Conservation (phyloP, 2,888 invertebrate species). For the Drosophila basisetae region DNA sequence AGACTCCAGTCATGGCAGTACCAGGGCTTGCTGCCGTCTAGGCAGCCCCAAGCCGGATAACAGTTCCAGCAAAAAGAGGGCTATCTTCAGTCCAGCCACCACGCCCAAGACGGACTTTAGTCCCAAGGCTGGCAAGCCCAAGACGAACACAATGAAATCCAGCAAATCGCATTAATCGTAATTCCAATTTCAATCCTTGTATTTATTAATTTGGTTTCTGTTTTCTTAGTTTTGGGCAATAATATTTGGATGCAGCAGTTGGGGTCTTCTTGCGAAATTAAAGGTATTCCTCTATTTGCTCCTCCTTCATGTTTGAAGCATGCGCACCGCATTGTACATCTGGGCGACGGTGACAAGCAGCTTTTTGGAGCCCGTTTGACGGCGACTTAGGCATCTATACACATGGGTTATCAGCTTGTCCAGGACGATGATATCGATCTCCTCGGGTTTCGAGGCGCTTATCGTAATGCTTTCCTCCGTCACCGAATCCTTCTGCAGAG, state of each 20-base stretch:
- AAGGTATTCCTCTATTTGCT: constrained; percentile 1
- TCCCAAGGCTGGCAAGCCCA: neutral
- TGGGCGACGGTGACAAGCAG: constrained; percentile 85
- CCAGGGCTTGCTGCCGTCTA: neutral
- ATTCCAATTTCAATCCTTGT: constrained; percentile 10
- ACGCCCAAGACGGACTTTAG: neutral
- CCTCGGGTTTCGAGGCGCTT: constrained; percentile 78
- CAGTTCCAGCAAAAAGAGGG: neutral
- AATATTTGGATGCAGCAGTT: constrained; percentile 22
- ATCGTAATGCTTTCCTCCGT: constrained; percentile 70
- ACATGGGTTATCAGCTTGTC: constrained; percentile 84
- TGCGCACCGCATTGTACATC: constrained; percentile 86
- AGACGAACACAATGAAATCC: neutral
- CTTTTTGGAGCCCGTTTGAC: constrained; percentile 73
- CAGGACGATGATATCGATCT: constrained; percentile 81
- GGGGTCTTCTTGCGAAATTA: constrained; percentile 30
- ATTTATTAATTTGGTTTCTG: constrained; percentile 20
- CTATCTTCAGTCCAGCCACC: neutral
- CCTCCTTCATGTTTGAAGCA: constrained; percentile 68
- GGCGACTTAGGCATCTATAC: constrained; percentile 84
- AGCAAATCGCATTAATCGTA: constrained; percentile 3
- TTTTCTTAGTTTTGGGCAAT: constrained; percentile 7
- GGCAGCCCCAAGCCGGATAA: neutral
- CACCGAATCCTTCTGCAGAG: constrained; percentile 52
- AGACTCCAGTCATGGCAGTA: neutral